phyloP scores from a whole-genome alignment of 2,113 vertebrate species.

The Excalfactoria chinensis region DNA sequence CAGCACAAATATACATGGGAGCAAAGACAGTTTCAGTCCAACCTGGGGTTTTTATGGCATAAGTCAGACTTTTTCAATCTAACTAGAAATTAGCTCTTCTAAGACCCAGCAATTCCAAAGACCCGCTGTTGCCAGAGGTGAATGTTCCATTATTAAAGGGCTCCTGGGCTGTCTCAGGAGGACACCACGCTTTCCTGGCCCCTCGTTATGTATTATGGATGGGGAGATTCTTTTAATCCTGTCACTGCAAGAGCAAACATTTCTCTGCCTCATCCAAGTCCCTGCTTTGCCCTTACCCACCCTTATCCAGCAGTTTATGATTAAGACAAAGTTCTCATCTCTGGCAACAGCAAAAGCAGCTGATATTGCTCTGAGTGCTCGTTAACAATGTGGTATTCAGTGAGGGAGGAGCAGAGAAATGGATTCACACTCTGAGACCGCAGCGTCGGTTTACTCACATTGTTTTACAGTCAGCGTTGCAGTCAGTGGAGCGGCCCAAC shows the following conservation, averaged over 20 bases:
- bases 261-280: background rate
- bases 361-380: background rate
- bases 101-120: background rate
- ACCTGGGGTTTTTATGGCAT: background rate
- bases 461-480: background rate
- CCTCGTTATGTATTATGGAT: background rate
- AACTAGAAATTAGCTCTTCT: background rate
- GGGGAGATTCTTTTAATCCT: background rate
- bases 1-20: background rate
- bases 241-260: background rate
- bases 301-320: background rate
- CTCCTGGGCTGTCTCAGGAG: background rate
- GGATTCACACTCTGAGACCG: background rate
- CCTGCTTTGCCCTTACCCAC: background rate
- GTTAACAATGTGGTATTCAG: background rate
- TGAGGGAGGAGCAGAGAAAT: background rate
- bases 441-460: rapidly evolving
- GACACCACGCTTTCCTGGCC: background rate
- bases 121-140: background rate
- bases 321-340: background rate
- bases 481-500: background rate
- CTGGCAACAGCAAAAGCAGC: background rate
- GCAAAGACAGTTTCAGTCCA: background rate
- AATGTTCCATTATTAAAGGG: background rate
- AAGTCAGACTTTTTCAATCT: background rate